Evolutionary conservation across 2,797 vertebrate species (phyloP), one percentile per base, ranked within the genome.

Genomic region (Microtus agrestis): DNA sequence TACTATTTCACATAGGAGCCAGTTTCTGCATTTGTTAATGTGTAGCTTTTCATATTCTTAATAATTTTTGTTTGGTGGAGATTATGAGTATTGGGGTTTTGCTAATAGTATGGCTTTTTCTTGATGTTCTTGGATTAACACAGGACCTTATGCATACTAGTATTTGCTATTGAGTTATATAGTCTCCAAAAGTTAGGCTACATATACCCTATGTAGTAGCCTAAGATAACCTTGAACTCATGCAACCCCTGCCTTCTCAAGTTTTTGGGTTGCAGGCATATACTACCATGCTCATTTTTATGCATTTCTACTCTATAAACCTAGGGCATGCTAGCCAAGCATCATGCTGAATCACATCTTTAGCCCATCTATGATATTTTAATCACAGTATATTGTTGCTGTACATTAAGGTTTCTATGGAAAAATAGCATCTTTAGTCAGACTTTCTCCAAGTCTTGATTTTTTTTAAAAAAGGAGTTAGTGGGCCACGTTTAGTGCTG

Each of bases 41-140:
- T 87, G 14, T 79, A 71, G 15, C 67, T 94, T 96, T 95, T 95
- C 29, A 78, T 88, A 87, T 81, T 91, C 21, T 73, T 92, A 80
- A n/a, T 95, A 91, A 40, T 91, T 86, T 43, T 90, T 87, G 40
- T 94, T 91, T 54, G 67, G 40, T 54, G 48, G 59, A 81, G 40
- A 65, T 78, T 87, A 56, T 65, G 29, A 77, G n/a, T 91, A 11
- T 6, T 82, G n/a, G 61, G 37, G 65, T 89, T 63, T 89, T 40
- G 27, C 48, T 69, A 92, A 1, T 91, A 37, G 23, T 61, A 63
- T 59, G 74, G 37, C 59, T 71, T 80, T 69, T 59, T 25, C 12
- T 37, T 23, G 31, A 46, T 31, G 69, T 61, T 84, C 71, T 84
- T 10, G 46, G 27, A 29, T 84, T 34, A 48, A 34, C 21, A 14